phyloP scores from a whole-genome alignment of 2,113 vertebrate species.

The Boulengeromyrus knoepffleri region DNA sequence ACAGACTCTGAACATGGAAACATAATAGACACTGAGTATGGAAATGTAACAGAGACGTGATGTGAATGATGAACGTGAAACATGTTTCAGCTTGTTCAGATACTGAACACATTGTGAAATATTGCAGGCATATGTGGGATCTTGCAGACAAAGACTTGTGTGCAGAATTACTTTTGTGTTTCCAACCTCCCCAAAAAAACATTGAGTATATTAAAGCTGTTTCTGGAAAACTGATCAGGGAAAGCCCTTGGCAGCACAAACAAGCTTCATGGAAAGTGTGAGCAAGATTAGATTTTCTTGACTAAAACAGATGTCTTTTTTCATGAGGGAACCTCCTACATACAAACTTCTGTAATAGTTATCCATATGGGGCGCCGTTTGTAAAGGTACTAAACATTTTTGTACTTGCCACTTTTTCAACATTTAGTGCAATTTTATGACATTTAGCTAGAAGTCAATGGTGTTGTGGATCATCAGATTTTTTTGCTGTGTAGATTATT shows the following conservation, averaged over 20 bases:
- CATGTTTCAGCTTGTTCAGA: neutral
- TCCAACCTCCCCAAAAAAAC: neutral
- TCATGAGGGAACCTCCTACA: neutral
- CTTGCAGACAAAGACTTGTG: neutral
- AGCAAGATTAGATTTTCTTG: neutral
- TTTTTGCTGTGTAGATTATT: no score
- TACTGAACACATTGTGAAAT: neutral
- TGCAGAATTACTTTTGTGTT: neutral
- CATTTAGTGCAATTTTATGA: no score
- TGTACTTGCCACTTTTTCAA: no score
- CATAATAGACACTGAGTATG: neutral
- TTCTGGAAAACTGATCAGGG: neutral
- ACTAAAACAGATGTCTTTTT: neutral
- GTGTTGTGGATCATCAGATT: no score
- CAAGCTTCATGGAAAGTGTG: neutral
- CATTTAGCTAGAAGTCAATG: no score
- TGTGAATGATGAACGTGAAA: neutral
- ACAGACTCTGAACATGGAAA: neutral
- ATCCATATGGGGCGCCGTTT: neutral
- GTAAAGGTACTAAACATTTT: no score
- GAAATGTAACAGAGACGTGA: no score
- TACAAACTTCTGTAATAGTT: neutral
- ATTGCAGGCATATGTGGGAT: neutral
- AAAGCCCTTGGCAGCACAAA: neutral
- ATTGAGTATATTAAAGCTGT: slow-evolving; percentile 7